Conservation (phyloP, 2,888 invertebrate species). For the Trichacis sp. region DNA sequence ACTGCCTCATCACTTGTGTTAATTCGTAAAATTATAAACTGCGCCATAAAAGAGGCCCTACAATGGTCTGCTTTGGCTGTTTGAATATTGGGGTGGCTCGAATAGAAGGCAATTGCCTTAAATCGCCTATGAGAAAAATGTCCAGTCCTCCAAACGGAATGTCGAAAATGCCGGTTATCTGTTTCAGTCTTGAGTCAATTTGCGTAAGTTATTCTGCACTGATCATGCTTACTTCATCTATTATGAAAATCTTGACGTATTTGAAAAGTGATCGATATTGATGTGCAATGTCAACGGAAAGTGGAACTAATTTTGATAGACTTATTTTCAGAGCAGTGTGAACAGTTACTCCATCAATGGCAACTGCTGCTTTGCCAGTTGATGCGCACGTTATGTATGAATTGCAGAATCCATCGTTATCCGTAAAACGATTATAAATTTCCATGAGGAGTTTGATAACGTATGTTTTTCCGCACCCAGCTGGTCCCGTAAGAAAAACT, state of each 20-base stretch:
- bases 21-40: slow-evolving; percentile 54
- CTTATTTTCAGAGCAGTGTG: background rate
- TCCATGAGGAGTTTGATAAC: slow-evolving; percentile 64
- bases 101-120: slow-evolving; percentile 60
- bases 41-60: slow-evolving; percentile 54
- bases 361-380: slow-evolving; percentile 54
- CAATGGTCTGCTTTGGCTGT: slow-evolving; percentile 45
- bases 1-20: slow-evolving; percentile 57
- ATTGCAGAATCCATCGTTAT: slow-evolving; percentile 57
- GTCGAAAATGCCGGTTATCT: slow-evolving; percentile 57
- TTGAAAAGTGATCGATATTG: slow-evolving; percentile 48
- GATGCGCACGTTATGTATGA: slow-evolving; percentile 54
- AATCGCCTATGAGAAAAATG: slow-evolving; percentile 60
- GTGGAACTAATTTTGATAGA: background rate
- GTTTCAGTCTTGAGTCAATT: slow-evolving; percentile 55
- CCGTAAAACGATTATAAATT: slow-evolving; percentile 62
- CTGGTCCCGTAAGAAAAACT: slow-evolving; percentile 48
- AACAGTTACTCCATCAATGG: slow-evolving; percentile 44
- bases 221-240: slow-evolving; percentile 62
- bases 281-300: slow-evolving; percentile 9
- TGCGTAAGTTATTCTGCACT: slow-evolving; percentile 51
- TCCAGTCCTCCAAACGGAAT: slow-evolving; percentile 56
- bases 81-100: slow-evolving; percentile 53
- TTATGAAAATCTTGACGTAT: slow-evolving; percentile 53
- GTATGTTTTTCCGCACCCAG: slow-evolving; percentile 47